These are phyloP conservation scores for Encarsia formosa DNA, from an alignment of 2,888 invertebrate species.

Conservation along the genomic window DNA sequence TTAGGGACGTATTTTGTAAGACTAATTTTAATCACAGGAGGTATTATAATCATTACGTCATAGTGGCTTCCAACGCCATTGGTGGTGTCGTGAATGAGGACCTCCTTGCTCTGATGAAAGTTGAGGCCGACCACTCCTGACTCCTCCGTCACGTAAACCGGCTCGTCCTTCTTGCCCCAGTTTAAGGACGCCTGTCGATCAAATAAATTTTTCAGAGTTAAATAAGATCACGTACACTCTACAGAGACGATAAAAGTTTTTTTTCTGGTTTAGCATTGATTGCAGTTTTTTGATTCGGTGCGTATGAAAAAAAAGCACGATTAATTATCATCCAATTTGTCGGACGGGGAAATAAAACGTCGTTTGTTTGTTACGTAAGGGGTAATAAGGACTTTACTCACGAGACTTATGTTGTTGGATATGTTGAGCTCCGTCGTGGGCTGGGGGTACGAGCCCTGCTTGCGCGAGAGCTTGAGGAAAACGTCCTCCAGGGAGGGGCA, in stretches of 20 bases:
- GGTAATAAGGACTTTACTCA: too few relatives aligned
- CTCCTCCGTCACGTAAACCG: conserved; percentile 80
- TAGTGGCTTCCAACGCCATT: conserved; percentile 60
- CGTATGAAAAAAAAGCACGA: too few relatives aligned
- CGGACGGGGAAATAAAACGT: too few relatives aligned
- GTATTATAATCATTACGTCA: conserved; percentile 54
- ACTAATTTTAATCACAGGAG: too few relatives aligned
- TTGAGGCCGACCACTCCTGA: conserved; percentile 83
- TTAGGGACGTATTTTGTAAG: too few relatives aligned
- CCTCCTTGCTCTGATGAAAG: conserved; percentile 88
- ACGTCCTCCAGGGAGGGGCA: conserved; percentile 86
- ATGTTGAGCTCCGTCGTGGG: conserved; percentile 59
- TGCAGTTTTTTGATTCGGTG: too few relatives aligned
- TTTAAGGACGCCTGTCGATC: conserved; percentile 65
- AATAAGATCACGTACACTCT: too few relatives aligned
- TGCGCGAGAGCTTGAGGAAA: conserved; percentile 82
- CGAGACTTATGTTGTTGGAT: conserved; percentile 72
- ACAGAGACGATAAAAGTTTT: too few relatives aligned
- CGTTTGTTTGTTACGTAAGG: too few relatives aligned
- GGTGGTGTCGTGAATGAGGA: conserved; percentile 70
- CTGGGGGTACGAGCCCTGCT: conserved; percentile 56
- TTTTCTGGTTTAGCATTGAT: too few relatives aligned
- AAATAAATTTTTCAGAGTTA: too few relatives aligned
- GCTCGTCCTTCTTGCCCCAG: conserved; percentile 77
- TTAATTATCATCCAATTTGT: too few relatives aligned